Percentiles rank a stretch among this genome's conserved stretches.
Conservation (phyloP, 2,888 invertebrate genomes). For the Meiosimyza platycephala region DNA sequence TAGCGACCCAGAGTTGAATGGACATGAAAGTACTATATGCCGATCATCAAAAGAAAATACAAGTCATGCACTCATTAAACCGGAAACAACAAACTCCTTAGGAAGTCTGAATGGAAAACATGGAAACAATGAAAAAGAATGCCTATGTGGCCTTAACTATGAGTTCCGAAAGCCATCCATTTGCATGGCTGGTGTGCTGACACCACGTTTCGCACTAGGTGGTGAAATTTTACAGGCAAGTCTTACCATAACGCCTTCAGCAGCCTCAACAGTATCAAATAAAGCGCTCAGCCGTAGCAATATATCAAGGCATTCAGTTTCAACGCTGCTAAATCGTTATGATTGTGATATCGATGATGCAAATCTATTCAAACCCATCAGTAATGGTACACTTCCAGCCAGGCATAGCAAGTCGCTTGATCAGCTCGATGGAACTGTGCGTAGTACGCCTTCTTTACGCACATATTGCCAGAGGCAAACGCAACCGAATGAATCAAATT, state of each 20-base stretch:
- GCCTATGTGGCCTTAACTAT: conserved; percentile 62
- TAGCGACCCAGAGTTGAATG: conserved; percentile 70
- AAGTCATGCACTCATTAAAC: conserved; percentile 25
- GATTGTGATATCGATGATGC: conserved; percentile 67
- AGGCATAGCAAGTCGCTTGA: conserved; percentile 87
- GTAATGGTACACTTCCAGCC: conserved; percentile 73
- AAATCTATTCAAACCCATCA: conserved; percentile 52
- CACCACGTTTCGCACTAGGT: conserved; percentile 71
- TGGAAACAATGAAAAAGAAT: conserved; percentile 51
- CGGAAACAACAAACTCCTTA: conserved; percentile 57
- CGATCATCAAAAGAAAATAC: conserved; percentile 41
- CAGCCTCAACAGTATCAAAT: conserved; percentile 42
- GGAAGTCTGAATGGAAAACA: conserved; percentile 54
- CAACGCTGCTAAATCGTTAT: conserved; percentile 48
- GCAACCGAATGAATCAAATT: not conserved
- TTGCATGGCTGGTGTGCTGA: conserved; percentile 67
- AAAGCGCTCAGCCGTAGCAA: conserved; percentile 57
- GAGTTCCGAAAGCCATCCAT: conserved; percentile 54
- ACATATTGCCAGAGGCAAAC: conserved; percentile 36
- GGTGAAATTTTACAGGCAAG: conserved; percentile 74
- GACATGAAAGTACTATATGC: conserved; percentile 45
- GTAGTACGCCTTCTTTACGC: conserved; percentile 65
- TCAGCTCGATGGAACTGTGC: conserved; percentile 72
- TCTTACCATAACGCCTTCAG: conserved; percentile 73
- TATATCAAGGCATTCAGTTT: conserved; percentile 73